Conservation (phyloP, 2,797 vertebrate genomes). For the Sebastes diaconus region DNA sequence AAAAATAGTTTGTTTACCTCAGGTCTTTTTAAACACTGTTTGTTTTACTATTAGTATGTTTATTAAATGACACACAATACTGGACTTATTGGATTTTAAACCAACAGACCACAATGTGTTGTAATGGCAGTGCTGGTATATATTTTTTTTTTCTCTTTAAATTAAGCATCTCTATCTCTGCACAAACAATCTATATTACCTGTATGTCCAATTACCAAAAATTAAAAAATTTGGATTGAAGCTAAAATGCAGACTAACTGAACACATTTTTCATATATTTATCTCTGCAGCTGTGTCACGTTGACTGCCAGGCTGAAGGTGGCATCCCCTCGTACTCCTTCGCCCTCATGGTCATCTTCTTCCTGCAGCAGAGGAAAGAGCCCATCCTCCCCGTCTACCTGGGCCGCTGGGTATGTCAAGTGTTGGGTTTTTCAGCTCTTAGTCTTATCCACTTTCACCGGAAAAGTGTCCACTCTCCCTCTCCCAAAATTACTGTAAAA, state of each 20-base stretch:
- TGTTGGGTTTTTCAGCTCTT: background rate
- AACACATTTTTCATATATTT: background rate
- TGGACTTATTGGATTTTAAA: background rate
- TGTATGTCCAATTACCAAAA: background rate
- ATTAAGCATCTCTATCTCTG: background rate
- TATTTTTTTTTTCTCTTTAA: background rate
- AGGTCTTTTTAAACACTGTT: background rate
- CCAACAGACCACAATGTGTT: background rate
- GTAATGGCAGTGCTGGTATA: background rate
- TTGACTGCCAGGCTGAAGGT: conserved; percentile 96
- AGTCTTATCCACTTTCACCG: background rate
- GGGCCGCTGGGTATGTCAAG: conserved; percentile 89
- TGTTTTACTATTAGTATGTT: background rate
- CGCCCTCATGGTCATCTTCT: conserved; percentile 98
- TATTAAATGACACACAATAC: background rate
- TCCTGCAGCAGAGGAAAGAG: conserved; percentile 94
- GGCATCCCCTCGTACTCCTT: conserved; percentile 97
- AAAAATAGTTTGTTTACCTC: background rate
- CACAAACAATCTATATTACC: background rate
- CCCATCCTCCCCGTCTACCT: conserved; percentile 94
- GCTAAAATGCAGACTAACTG: background rate
- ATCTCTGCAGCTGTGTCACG: conserved; percentile 89
- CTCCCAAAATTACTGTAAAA: too few species aligned
- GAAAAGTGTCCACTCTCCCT: background rate
- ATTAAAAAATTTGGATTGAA: background rate